Evolutionary conservation across 2,113 vertebrate species (phyloP), one percentile per base, ranked within the genome.

Genomic region (Mustela nigripes): DNA sequence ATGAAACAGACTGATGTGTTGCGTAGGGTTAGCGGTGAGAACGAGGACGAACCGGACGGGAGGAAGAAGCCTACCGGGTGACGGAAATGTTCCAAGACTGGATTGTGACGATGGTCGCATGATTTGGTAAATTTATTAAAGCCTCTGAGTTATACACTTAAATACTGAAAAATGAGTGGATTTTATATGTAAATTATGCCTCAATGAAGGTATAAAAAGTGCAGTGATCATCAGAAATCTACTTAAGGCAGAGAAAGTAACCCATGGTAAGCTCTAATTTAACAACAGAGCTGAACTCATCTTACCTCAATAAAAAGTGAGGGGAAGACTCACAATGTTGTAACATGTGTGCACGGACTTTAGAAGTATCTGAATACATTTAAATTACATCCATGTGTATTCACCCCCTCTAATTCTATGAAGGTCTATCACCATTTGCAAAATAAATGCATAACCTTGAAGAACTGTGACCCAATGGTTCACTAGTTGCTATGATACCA

Each of bases 201-300:
- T 91, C 73, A 91, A n/a, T 65, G 87, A 71, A 79, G n/a, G 28
- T 81, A 22, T 93, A 63, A 36, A 82, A 95, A 95, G 91, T 78
- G 45, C 15, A 91, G 81, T 50, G 56, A 88, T 94, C 74, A 53
- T 92, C 71, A 92, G 58, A 28, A 93, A 80, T 39, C 19, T 81
- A 78, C n/a, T 9, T 63, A 15, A 89, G 42, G 90, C 73, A 63
- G 39, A 85, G 36, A 89, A 36, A 89, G 16, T 11, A 42, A 18
- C 15, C 39, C 67, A 45, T 56, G 33, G 33, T 83, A 69, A 89
- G 28, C 28, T 86, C 62, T 16, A 79, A 73, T 63, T 71, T 62
- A 88, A 95, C 28, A 67, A 76, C 2, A n/a, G n/a, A 95, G 67
- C n/a, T 42, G 10, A 89, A 91, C 93, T 83, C 63, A 83, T 87